Base-by-base conservation (phyloP, 2,888 invertebrate genomes). In the Megaustenia siamemsis region DNA sequence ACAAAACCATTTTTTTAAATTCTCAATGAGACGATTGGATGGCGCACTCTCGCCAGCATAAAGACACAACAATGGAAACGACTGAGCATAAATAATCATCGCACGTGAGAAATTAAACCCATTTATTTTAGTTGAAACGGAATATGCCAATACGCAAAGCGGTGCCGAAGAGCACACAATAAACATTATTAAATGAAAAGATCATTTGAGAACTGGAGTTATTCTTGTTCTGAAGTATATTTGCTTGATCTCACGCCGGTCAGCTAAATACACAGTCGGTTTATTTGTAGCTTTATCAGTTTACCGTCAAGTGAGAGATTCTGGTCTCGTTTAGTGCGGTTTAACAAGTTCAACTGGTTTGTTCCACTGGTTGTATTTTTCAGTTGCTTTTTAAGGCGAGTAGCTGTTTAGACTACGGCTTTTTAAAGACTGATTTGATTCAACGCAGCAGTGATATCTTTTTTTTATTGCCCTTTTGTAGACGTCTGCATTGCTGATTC, bases 101-200 rank as follows among this genome's bases (percentile, higher is more conserved):
- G 24, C 71, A 43, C n/a, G n/a, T n/a, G 71, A 43, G 40, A n/a
- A 40, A 71, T 40, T 5, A 71, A 71, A 43, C 71, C 8, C 40
- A 43, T n/a, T 71, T 71, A 40, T 71, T 71, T n/a, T 40, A 6
- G 43, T 15, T 43, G 71, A 43, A 71, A 71, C 2, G 8, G 40
- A 71, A 71, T 28, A 71, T 24, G 40, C 40, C 40, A n/a, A 0
- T 21, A 43, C 43, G 43, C 5, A 71, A 43, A 71, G 71, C 40
- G 71, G n/a, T 40, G 40, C n/a, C n/a, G 24, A 71, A 71, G 35
- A 71, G 35, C 40, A 3, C 12, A 71, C 71, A 71, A 71, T 71
- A 71, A 71, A 71, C 43, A 71, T 40, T 35, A 43, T 71, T 71
- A 43, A 40, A 71, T 71, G 71, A 43, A 71, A n/a, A 35, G 43